phyloP scores from a whole-genome alignment of 92 coral and sea anemone species.

The Virgularia gustaviana region DNA sequence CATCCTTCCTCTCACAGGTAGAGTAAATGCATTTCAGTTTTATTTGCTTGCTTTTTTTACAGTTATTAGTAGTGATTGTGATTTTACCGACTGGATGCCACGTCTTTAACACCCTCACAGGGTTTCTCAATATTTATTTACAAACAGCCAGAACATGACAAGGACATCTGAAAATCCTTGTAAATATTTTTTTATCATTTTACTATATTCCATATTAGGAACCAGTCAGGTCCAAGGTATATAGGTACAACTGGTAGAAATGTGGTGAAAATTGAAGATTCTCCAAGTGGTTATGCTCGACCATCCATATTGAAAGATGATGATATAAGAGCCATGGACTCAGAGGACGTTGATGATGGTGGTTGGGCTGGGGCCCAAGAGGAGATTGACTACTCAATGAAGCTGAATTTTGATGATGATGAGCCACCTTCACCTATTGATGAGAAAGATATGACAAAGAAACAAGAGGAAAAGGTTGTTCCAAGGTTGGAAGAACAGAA shows the following conservation, averaged over 20 bases:
- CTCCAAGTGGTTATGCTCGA: slow-evolving; percentile 62
- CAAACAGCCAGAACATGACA: too few relatives aligned
- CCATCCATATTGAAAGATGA: slow-evolving; percentile 81
- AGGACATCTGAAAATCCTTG: too few relatives aligned
- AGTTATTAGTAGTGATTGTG: too few relatives aligned
- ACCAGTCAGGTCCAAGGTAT: slow-evolving; percentile 52
- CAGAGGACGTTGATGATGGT: slow-evolving; percentile 91
- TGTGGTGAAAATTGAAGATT: slow-evolving; percentile 7
- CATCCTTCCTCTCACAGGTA: neutral
- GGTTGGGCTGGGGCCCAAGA: slow-evolving; percentile 99
- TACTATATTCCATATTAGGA: too few relatives aligned
- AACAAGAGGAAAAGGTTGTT: slow-evolving; percentile 15
- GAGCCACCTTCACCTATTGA: slow-evolving; percentile 45
- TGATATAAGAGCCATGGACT: slow-evolving; percentile 94
- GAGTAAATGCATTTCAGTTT: too few relatives aligned
- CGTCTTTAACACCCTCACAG: too few relatives aligned
- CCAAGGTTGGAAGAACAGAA: slow-evolving; percentile 24
- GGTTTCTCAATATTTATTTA: too few relatives aligned
- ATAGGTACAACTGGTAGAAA: neutral
- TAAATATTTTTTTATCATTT: too few relatives aligned
- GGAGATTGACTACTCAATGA: slow-evolving; percentile 93
- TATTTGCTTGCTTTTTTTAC: too few relatives aligned
- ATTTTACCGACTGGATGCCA: too few relatives aligned
- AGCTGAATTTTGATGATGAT: slow-evolving; percentile 90
- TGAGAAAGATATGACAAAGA: slow-evolving; percentile 49